Evolutionary conservation across 2,113 vertebrate species (phyloP).

Genomic region (Aptenodytes forsteri): DNA sequence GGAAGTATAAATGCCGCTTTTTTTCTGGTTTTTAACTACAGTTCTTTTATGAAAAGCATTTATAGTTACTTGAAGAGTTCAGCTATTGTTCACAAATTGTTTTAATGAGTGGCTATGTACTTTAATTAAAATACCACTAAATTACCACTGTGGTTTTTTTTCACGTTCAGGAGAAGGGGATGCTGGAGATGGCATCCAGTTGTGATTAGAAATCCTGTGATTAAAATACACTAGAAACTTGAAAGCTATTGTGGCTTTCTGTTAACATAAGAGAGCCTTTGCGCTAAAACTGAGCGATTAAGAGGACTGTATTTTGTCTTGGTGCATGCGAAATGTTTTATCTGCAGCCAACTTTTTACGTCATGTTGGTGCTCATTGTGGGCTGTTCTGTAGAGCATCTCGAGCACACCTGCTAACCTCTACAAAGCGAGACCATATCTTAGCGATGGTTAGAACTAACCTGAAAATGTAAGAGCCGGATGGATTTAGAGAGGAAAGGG

Average conservation of each 20-base stretch:
- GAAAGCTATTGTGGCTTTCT: neutral
- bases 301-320: neutral
- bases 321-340: neutral
- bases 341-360: neutral
- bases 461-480: rapidly evolving
- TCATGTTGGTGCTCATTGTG: neutral
- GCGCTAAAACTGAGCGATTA: neutral
- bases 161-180: neutral
- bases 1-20: neutral
- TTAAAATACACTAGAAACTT: neutral
- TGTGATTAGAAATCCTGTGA: neutral
- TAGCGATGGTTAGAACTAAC: neutral
- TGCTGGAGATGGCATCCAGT: neutral
- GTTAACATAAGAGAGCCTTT: neutral
- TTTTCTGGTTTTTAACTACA: neutral
- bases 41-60: neutral
- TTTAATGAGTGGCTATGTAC: neutral
- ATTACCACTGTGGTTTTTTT: rapidly evolving
- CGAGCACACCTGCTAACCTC: neutral
- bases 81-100: neutral
- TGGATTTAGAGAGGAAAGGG: neutral
- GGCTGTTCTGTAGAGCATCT: neutral
- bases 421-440: rapidly evolving
- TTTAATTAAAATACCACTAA: neutral
- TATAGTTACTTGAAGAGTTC: neutral